These are phyloP conservation scores for Omphaloscelis lunosa DNA, from an alignment of 2,888 invertebrate species.

Conservation along the genomic window DNA sequence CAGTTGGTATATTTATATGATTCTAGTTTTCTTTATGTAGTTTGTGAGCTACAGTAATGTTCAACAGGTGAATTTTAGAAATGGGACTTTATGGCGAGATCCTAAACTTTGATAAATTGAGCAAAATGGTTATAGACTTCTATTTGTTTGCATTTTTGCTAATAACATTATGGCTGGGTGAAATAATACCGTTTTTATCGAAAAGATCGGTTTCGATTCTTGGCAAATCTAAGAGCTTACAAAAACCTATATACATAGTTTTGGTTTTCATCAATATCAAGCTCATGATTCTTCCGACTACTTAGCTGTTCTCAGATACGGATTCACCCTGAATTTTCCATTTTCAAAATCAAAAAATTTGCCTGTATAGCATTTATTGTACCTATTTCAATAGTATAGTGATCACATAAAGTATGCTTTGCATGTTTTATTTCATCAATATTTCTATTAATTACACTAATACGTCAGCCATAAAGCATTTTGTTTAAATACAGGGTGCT, in stretches of 20 bases:
- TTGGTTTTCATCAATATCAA: conserved; percentile 7
- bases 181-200: neutral
- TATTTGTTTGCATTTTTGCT: neutral
- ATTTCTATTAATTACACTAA: conserved; percentile 5
- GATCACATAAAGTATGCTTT: conserved; percentile 8
- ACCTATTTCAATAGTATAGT: conserved; percentile 5
- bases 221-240: neutral
- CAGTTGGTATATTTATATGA: conserved; percentile 10
- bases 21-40: conserved; percentile 8
- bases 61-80: conserved; percentile 6
- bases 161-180: neutral
- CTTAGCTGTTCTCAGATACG: neutral
- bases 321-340: conserved; percentile 10
- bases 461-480: conserved; percentile 21
- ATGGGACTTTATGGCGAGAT: neutral
- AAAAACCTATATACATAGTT: neutral
- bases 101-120: neutral
- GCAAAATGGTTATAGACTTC: neutral
- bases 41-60: neutral
- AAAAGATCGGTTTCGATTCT: neutral
- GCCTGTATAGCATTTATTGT: conserved; percentile 20
- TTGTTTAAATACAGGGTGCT: conserved; percentile 18
- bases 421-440: conserved; percentile 26
- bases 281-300: neutral
- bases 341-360: neutral